Conservation (phyloP, 2,888 invertebrate species). For the Phyto melanocephala region DNA sequence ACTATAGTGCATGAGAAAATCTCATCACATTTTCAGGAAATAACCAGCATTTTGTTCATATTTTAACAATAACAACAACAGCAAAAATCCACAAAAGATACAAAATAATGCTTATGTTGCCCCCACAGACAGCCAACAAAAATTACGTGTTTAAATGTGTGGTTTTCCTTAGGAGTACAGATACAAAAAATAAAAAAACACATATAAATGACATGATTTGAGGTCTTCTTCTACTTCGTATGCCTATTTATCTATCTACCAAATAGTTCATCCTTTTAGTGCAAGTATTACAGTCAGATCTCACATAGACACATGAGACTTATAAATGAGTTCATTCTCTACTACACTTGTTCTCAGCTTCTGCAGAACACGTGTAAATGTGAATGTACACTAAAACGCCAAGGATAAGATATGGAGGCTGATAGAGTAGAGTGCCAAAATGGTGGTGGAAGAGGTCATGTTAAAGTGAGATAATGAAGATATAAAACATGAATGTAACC, state of each 20-base stretch:
- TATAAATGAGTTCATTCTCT: constrained; percentile 27
- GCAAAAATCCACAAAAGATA: constrained; percentile 38
- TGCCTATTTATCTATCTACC: neutral
- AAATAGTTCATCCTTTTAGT: neutral
- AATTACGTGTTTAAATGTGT: constrained; percentile 16
- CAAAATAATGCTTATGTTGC: constrained; percentile 24
- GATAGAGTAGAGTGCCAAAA: constrained; percentile 6
- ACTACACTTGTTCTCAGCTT: constrained; percentile 13
- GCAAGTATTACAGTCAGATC: neutral
- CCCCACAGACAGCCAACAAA: neutral
- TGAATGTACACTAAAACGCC: constrained; percentile 9
- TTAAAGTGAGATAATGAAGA: constrained; percentile 21
- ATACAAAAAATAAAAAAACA: neutral
- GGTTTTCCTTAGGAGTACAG: neutral
- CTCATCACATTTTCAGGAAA: constrained; percentile 56
- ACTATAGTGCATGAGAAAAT: constrained; percentile 36
- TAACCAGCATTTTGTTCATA: constrained; percentile 42
- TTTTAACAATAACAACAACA: neutral
- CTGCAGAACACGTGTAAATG: constrained; percentile 24
- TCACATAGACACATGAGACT: neutral
- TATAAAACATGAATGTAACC: neutral
- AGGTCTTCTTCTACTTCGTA: neutral
- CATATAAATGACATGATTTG: neutral
- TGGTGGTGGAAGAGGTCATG: neutral
- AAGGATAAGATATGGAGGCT: no score